Evolutionary conservation across 2,797 vertebrate species (phyloP).

Genomic region (Rhynchonycteris naso): DNA sequence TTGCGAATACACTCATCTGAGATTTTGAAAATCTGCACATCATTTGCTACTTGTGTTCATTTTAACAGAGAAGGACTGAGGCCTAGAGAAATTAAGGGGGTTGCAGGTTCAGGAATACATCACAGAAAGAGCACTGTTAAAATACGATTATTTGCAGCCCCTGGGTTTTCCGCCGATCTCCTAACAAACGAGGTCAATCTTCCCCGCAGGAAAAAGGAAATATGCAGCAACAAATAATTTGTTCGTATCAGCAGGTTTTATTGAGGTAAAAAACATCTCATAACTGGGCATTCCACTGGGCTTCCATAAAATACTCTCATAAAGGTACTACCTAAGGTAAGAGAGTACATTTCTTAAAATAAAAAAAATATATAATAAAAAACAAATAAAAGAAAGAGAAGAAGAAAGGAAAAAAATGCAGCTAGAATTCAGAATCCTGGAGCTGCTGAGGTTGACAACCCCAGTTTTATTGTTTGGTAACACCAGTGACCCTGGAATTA

Average conservation of each 20-base stretch:
- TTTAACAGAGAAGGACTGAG: not conserved
- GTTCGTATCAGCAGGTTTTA: not conserved
- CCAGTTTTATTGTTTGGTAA: slow-evolving; percentile 50
- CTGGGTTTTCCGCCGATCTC: not conserved
- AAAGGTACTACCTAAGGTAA: not conserved
- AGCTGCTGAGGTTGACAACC: not conserved
- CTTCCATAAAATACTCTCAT: not conserved
- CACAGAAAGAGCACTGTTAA: not conserved
- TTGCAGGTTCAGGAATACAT: too few relatives aligned
- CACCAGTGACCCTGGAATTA: slow-evolving; percentile 69
- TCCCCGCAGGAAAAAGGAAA: slow-evolving; percentile 40
- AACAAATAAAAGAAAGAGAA: not conserved
- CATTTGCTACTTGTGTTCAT: not conserved
- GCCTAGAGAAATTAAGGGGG: not conserved
- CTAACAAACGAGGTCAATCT: slow-evolving; percentile 31
- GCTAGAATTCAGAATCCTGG: not conserved
- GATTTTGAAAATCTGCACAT: not conserved
- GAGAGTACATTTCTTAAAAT: not conserved
- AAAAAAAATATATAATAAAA: not conserved
- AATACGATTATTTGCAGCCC: not conserved
- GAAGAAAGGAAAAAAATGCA: not conserved
- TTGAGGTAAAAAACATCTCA: not conserved
- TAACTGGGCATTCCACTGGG: not conserved
- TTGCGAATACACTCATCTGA: not conserved
- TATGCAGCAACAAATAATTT: not conserved